Percentiles rank a stretch among this genome's conserved stretches.
These are phyloP conservation scores for Tetramorium alpestre DNA, from an alignment of 1,140 invertebrate species.

Conservation along the genomic window DNA sequence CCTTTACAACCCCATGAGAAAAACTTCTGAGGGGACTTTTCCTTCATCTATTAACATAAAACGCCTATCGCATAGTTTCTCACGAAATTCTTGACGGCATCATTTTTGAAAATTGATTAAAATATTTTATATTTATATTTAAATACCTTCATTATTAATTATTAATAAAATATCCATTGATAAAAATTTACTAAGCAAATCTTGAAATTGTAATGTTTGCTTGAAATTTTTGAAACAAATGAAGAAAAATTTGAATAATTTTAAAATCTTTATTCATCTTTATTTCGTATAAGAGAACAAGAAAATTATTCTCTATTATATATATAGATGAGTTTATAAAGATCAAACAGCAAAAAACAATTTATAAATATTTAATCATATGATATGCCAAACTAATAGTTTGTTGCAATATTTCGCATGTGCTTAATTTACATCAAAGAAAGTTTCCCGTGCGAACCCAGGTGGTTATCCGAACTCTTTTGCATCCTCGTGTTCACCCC, in stretches of 20 bases:
- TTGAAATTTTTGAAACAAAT: background rate
- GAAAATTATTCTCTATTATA: background rate
- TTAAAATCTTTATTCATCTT: background rate
- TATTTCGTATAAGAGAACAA: background rate
- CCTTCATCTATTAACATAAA: slow-evolving; percentile 71
- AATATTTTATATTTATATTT: background rate
- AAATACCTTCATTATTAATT: background rate
- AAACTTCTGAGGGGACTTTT: slow-evolving; percentile 64
- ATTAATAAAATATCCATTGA: background rate
- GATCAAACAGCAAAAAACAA: slow-evolving; percentile 20
- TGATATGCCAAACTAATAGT: background rate
- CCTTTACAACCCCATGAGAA: slow-evolving; percentile 71
- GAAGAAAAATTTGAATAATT: background rate
- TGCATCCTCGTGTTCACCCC: slow-evolving; percentile 27
- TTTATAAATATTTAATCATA: background rate
- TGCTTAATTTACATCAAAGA: slow-evolving; percentile 14
- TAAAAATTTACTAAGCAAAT: background rate
- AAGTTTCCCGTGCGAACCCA: slow-evolving; percentile 34
- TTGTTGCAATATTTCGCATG: background rate
- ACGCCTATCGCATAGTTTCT: slow-evolving; percentile 66
- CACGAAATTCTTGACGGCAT: slow-evolving; percentile 51
- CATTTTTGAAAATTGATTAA: background rate
- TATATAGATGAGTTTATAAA: background rate
- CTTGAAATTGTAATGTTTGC: background rate
- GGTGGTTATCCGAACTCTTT: slow-evolving; percentile 38